Conservation (phyloP, 2,888 invertebrate species). For the Brachyopa scutellaris region DNA sequence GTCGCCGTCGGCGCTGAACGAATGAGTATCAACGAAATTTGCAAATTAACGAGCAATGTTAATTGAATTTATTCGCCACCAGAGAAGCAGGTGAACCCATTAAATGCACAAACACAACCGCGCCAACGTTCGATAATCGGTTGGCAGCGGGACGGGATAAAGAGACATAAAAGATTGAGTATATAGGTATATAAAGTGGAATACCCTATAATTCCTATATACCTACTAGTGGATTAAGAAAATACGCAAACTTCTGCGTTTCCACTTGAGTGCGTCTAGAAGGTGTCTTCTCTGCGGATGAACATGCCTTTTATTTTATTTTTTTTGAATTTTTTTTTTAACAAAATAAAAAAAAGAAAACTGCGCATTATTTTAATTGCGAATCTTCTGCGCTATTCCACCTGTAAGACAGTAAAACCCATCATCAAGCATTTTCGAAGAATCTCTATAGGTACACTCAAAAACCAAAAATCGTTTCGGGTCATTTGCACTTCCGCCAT, state of each 20-base stretch:
- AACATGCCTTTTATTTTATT: constrained; percentile 34
- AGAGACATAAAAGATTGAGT: not conserved
- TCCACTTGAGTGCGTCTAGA: constrained; percentile 45
- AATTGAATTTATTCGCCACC: constrained; percentile 58
- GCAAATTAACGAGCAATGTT: constrained; percentile 53
- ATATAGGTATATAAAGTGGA: constrained; percentile 19
- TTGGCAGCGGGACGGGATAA: not conserved
- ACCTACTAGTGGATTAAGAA: not conserved
- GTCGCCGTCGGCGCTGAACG: too few relatives aligned
- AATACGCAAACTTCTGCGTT: constrained; percentile 3
- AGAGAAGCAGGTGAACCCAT: constrained; percentile 57
- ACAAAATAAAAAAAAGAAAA: not conserved
- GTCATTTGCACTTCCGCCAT: constrained; percentile 69
- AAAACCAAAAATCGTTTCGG: constrained; percentile 48
- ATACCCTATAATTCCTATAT: constrained; percentile 26
- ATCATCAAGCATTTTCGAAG: not conserved
- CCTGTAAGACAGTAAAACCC: not conserved
- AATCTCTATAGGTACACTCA: constrained; percentile 3
- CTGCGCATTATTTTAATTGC: constrained; percentile 18
- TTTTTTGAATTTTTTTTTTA: constrained; percentile 3
- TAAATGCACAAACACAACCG: constrained; percentile 26
- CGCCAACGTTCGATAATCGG: constrained; percentile 35
- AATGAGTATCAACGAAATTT: constrained; percentile 45
- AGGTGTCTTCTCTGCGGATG: constrained; percentile 43
- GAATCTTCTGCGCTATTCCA: constrained; percentile 24